These are phyloP conservation scores for Aphelinus certus DNA, from an alignment of 1,140 invertebrate species.

Conservation along the genomic window DNA sequence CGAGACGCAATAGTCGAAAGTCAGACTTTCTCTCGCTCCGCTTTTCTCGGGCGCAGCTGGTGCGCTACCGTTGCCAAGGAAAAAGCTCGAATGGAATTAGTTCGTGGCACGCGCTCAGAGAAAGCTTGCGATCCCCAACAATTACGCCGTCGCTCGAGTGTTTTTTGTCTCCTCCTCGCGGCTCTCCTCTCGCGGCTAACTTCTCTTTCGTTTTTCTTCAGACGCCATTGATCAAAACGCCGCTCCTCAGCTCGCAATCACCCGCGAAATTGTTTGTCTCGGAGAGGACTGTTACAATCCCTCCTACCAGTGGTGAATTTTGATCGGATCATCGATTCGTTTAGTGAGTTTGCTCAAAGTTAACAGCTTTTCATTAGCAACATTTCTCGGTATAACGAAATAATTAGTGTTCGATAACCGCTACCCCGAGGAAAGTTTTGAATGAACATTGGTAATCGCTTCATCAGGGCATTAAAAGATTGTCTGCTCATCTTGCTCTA, in stretches of 20 bases:
- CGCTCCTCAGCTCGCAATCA: slow-evolving; percentile 17
- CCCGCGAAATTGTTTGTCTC: slow-evolving; percentile 13
- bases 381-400: no score
- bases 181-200: neutral
- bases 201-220: neutral
- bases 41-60: neutral
- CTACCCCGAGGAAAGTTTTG: no score
- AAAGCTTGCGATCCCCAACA: slow-evolving; percentile 20
- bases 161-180: neutral
- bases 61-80: neutral
- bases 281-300: slow-evolving; percentile 10
- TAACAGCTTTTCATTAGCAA: no score
- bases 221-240: slow-evolving; percentile 5
- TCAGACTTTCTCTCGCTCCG: neutral
- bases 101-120: neutral
- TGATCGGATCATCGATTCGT: no score
- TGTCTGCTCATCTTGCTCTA: no score
- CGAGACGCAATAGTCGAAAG: neutral
- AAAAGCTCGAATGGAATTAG: slow-evolving; percentile 25
- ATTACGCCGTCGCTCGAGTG: slow-evolving; percentile 15
- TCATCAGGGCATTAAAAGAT: no score
- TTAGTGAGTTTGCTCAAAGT: no score
- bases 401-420: no score
- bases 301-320: slow-evolving; percentile 10
- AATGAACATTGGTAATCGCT: no score